phyloP scores from a whole-genome alignment of 2,113 vertebrate genomes.

The Connochaetes taurinus region DNA sequence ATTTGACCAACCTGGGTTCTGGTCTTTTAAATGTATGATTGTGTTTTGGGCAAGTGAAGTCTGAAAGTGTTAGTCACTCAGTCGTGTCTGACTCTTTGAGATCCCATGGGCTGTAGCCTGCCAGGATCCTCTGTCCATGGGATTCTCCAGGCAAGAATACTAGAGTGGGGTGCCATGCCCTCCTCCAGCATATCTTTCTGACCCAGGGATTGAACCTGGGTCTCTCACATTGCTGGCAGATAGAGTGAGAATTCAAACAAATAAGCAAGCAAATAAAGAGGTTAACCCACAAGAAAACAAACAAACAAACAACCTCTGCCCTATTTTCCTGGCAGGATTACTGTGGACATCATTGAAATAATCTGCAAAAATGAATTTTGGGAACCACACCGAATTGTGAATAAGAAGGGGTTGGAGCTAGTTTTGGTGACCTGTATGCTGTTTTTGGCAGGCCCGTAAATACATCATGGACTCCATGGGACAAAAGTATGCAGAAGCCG shows the following conservation, averaged over 20 bases:
- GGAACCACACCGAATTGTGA: background rate
- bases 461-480: slow-evolving; percentile 92
- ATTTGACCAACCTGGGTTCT: background rate
- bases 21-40: background rate
- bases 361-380: background rate
- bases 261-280: background rate
- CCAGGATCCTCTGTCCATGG: background rate
- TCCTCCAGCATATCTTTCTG: accelerated
- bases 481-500: slow-evolving; percentile 89
- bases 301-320: background rate
- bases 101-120: background rate
- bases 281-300: background rate
- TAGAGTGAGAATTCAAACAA: background rate
- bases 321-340: background rate
- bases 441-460: slow-evolving; percentile 87
- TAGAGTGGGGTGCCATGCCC: background rate
- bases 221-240: background rate
- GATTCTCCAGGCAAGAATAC: background rate
- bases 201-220: background rate
- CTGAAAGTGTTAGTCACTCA: background rate
- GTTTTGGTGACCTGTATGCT: background rate
- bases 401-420: background rate
- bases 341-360: background rate
- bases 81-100: background rate
- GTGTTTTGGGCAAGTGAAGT: background rate